A percentile compares a stretch with the other conserved stretches of the same genome.
Conservation (phyloP, 2,888 invertebrate species). For the Geotrupes spiniger region DNA sequence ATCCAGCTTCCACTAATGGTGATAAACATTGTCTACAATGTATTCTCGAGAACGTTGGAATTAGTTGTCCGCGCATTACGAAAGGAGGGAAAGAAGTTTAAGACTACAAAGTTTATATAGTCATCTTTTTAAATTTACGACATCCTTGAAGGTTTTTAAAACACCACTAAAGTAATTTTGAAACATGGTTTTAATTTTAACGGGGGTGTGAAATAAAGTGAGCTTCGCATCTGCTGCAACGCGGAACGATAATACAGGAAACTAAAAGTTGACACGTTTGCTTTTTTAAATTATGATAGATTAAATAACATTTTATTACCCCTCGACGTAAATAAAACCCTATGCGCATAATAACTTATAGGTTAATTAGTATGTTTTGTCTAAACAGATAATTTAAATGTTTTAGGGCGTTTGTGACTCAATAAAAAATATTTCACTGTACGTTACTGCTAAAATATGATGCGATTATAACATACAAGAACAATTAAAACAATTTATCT, state of each 20-base stretch:
- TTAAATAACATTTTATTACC: constrained; percentile 17
- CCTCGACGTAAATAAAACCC: constrained; percentile 12
- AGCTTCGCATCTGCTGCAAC: constrained; percentile 25
- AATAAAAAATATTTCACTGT: constrained; percentile 6
- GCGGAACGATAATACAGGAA: constrained; percentile 26
- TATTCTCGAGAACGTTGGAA: constrained; percentile 38
- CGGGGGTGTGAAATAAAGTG: constrained; percentile 29
- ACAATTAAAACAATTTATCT: too few relatives aligned
- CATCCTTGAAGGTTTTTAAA: constrained; percentile 49
- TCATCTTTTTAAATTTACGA: constrained; percentile 51
- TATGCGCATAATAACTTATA: background rate
- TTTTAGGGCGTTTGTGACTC: constrained; percentile 3
- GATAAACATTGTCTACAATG: constrained; percentile 52
- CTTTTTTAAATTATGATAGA: constrained; percentile 19
- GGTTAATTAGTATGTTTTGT: constrained; percentile 14
- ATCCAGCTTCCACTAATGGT: constrained; percentile 48
- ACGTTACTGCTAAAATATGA: constrained; percentile 4
- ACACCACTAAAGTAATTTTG: constrained; percentile 50
- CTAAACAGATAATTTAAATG: constrained; percentile 10
- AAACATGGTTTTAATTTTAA: constrained; percentile 52
- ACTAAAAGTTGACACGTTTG: constrained; percentile 28
- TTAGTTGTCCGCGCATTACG: constrained; percentile 35
- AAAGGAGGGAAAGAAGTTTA: constrained; percentile 40
- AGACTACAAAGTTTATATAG: constrained; percentile 46
- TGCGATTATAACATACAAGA: too few relatives aligned